A percentile compares a stretch with the other conserved stretches of the same genome.
These are phyloP conservation scores for Eriosoma lanigerum DNA, from an alignment of 1,140 invertebrate genomes.

Conservation along the genomic window DNA sequence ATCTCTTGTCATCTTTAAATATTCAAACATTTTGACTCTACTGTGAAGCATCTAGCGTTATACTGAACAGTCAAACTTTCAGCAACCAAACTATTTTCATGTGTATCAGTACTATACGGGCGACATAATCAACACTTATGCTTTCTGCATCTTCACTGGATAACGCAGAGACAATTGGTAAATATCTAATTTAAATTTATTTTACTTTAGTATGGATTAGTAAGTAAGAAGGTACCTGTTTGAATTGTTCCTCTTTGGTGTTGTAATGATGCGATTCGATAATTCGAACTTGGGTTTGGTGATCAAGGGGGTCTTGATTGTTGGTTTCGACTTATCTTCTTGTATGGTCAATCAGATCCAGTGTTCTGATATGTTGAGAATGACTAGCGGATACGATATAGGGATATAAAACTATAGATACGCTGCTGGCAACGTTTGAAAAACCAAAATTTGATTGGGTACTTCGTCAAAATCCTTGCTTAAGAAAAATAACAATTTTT, in stretches of 20 bases:
- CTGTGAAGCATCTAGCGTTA: slow-evolving; percentile 94
- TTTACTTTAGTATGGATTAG: too few relatives aligned
- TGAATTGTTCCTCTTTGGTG: slow-evolving; percentile 89
- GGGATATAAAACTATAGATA: slow-evolving; percentile 87
- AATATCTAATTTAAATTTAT: too few relatives aligned
- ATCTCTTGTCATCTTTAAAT: slow-evolving; percentile 84
- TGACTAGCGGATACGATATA: slow-evolving; percentile 96
- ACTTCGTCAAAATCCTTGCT: too few relatives aligned
- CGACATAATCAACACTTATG: slow-evolving; percentile 97
- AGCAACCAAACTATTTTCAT: slow-evolving; percentile 89
- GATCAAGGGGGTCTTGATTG: slow-evolving; percentile 92
- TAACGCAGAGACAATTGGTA: too few relatives aligned
- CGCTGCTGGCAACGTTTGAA: too few relatives aligned
- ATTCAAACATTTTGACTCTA: slow-evolving; percentile 84
- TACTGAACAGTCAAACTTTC: slow-evolving; percentile 93
- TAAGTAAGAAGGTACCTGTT: too few relatives aligned
- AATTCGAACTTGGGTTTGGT: slow-evolving; percentile 97
- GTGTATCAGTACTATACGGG: slow-evolving; percentile 86
- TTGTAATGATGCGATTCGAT: slow-evolving; percentile 95
- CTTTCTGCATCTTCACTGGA: slow-evolving; percentile 97
- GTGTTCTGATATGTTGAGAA: slow-evolving; percentile 99
- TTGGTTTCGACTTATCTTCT: slow-evolving; percentile 77
- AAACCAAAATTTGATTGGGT: too few relatives aligned
- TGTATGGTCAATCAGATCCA: slow-evolving; percentile 94
- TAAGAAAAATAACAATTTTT: too few relatives aligned